A percentile compares a stretch with the other conserved stretches of the same genome.
phyloP scores from a whole-genome alignment of 2,888 invertebrate genomes.

The Hololepta plana region DNA sequence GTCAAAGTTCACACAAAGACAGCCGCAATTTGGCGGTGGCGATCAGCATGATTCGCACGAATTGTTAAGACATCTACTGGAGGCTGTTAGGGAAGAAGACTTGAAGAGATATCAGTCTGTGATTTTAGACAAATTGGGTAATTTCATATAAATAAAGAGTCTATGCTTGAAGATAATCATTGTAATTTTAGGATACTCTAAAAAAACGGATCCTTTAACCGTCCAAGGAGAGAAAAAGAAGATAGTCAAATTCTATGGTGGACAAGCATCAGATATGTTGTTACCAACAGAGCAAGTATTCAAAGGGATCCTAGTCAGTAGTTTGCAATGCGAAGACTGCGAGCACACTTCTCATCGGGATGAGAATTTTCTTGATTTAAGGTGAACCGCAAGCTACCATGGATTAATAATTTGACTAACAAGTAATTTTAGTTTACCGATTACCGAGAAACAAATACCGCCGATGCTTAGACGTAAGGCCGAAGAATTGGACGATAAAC shows the following conservation, averaged over 20 bases:
- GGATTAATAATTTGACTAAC: conserved; percentile 1
- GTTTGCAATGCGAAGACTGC: conserved; percentile 78
- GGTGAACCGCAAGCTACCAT: conserved; percentile 12
- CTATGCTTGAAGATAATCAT: not conserved
- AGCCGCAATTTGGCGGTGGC: conserved; percentile 78
- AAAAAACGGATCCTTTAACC: conserved; percentile 55
- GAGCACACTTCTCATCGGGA: conserved; percentile 68
- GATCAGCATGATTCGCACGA: conserved; percentile 97
- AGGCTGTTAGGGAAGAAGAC: conserved; percentile 64
- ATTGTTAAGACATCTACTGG: conserved; percentile 72
- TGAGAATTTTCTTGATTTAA: conserved; percentile 85
- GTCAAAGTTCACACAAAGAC: conserved; percentile 41
- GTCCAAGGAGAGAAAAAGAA: conserved; percentile 58
- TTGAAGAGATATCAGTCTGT: conserved; percentile 65
- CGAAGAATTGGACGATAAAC: conserved; percentile 32
- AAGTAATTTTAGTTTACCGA: conserved; percentile 55
- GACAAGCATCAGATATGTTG: conserved; percentile 59
- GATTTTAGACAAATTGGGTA: conserved; percentile 61
- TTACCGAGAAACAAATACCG: conserved; percentile 58
- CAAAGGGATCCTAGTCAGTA: conserved; percentile 81
- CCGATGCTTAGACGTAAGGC: conserved; percentile 34
- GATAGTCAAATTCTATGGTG: conserved; percentile 67
- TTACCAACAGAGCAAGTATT: conserved; percentile 81
- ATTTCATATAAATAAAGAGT: too few relatives aligned
- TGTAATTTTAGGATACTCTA: conserved; percentile 29